These are phyloP conservation scores for Pelochelys cantorii DNA, from an alignment of 2,797 vertebrate genomes.

Conservation along the genomic window DNA sequence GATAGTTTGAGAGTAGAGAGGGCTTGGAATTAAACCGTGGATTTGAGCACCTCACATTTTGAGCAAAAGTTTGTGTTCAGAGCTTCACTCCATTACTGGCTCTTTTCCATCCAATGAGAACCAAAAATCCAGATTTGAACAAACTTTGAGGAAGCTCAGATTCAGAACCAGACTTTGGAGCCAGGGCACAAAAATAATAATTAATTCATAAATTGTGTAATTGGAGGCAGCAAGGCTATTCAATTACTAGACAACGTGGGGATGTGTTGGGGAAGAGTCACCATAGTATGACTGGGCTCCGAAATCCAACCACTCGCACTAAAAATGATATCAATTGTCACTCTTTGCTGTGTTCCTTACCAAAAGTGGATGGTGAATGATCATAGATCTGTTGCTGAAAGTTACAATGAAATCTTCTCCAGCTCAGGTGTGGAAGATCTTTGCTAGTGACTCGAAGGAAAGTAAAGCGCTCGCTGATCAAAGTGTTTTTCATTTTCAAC, in stretches of 20 bases:
- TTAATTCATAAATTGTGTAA: neutral
- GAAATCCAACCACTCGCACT: neutral
- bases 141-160: neutral
- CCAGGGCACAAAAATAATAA: neutral
- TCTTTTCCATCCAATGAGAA: too few relatives aligned
- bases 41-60: neutral
- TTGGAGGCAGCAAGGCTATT: neutral
- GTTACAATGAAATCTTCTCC: neutral
- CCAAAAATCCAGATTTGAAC: neutral
- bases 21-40: neutral
- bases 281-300: neutral
- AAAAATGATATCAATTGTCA: neutral
- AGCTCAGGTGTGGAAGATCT: neutral
- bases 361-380: neutral
- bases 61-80: neutral
- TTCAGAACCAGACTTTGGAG: neutral
- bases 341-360: neutral
- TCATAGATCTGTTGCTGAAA: neutral
- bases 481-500: neutral
- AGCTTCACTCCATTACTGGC: neutral
- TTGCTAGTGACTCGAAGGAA: neutral
- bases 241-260: neutral
- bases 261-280: neutral
- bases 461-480: neutral
- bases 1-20: neutral